Evolutionary conservation across 2,113 vertebrate species (phyloP).

Genomic region (Athene cunicularia): DNA sequence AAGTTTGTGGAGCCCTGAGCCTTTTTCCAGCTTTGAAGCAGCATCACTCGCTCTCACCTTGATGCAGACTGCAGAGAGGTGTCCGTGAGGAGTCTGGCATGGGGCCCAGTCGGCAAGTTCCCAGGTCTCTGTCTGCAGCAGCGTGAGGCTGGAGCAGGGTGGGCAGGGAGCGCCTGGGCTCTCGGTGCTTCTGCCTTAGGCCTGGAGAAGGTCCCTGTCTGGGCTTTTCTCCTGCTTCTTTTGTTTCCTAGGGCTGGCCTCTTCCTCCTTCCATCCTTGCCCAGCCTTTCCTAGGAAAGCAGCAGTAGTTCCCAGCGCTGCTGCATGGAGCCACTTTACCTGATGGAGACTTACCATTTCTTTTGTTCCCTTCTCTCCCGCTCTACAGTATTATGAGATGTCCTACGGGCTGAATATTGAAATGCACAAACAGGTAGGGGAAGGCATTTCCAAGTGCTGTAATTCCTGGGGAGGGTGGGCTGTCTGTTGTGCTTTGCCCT

Average conservation of each 20-base stretch:
- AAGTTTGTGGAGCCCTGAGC: not conserved
- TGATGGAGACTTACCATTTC: not conserved
- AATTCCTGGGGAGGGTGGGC: not conserved
- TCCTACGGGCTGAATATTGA: constrained; percentile 96
- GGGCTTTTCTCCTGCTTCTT: not conserved
- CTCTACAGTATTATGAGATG: constrained; percentile 93
- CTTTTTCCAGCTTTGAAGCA: not conserved
- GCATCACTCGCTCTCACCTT: not conserved
- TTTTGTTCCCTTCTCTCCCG: not conserved
- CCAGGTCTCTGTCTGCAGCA: not conserved
- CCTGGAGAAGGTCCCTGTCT: not conserved
- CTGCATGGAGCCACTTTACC: not conserved
- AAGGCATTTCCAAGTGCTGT: not conserved
- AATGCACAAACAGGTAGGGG: constrained; percentile 95
- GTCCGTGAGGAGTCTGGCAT: not conserved
- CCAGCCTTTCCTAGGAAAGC: not conserved
- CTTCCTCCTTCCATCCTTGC: not conserved
- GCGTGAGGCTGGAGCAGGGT: not conserved
- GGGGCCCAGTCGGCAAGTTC: not conserved
- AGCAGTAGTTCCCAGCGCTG: not conserved
- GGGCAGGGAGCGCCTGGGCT: not conserved
- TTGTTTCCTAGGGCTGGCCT: not conserved
- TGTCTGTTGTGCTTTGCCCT: not conserved
- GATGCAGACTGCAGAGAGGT: not conserved
- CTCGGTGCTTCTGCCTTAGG: not conserved